A percentile compares a stretch with the other conserved stretches of the same genome.
These are phyloP conservation scores for Mugil cephalus DNA, from an alignment of 2,113 vertebrate genomes.

Conservation along the genomic window DNA sequence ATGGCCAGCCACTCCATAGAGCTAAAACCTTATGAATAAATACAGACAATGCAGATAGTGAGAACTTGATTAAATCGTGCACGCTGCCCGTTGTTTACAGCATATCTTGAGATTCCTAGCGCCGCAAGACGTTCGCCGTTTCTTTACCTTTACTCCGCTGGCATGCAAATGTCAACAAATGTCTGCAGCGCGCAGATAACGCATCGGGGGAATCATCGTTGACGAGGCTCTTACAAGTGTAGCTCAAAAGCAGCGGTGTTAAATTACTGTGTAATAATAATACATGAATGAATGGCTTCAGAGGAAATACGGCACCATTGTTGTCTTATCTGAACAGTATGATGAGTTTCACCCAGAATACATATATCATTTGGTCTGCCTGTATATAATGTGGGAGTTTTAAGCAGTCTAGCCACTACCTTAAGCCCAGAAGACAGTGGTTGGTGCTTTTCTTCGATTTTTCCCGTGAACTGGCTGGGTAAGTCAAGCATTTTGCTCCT, in stretches of 20 bases:
- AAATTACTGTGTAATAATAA: conserved; percentile 25
- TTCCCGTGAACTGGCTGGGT: conserved; percentile 30
- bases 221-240: conserved; percentile 16
- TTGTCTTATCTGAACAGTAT: conserved; percentile 1
- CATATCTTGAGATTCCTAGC: background rate
- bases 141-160: background rate
- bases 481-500: conserved; percentile 57
- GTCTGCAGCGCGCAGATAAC: background rate
- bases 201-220: conserved; percentile 28
- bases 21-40: conserved; percentile 24
- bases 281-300: background rate
- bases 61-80: conserved; percentile 19
- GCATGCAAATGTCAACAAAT: conserved; percentile 10
- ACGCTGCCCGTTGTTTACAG: background rate
- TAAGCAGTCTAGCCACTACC: conserved; percentile 9
- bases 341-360: background rate
- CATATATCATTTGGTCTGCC: background rate
- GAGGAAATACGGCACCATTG: background rate
- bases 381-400: background rate
- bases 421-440: conserved; percentile 33
- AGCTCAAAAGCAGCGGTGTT: conserved; percentile 22
- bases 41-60: conserved; percentile 24
- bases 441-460: conserved; percentile 6
- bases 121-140: too few relatives aligned
- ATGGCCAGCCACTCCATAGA: conserved; percentile 21